These are phyloP conservation scores for Schrankia costaestrigalis DNA, from an alignment of 2,888 invertebrate genomes.

Conservation along the genomic window DNA sequence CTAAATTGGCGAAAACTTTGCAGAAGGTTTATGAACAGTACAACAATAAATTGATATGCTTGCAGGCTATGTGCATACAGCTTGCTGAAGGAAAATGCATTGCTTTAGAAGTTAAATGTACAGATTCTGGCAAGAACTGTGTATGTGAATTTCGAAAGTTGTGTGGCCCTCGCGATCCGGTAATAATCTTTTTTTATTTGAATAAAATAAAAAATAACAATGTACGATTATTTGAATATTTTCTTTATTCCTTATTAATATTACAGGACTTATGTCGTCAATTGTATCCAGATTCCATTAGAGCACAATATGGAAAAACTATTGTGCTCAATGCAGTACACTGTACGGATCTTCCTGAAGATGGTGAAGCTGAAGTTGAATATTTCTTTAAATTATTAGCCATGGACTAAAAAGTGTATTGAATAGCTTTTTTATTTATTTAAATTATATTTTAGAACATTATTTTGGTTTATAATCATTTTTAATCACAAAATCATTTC, in stretches of 20 bases:
- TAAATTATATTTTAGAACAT: slow-evolving; percentile 7
- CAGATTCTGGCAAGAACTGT: slow-evolving; percentile 71
- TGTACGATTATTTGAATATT: too few relatives aligned
- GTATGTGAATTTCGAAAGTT: slow-evolving; percentile 88
- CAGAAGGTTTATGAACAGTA: neutral
- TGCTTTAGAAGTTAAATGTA: slow-evolving; percentile 88
- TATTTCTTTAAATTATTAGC: slow-evolving; percentile 87
- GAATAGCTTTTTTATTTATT: neutral
- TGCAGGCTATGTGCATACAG: slow-evolving; percentile 88
- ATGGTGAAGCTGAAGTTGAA: slow-evolving; percentile 89
- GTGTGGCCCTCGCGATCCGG: slow-evolving; percentile 92
- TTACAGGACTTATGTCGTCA: slow-evolving; percentile 76
- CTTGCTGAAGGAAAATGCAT: slow-evolving; percentile 92
- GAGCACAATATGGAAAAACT: slow-evolving; percentile 90
- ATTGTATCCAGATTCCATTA: slow-evolving; percentile 88
- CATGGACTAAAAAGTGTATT: neutral
- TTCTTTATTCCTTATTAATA: slow-evolving; percentile 2
- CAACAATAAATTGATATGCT: neutral
- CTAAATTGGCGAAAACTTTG: neutral
- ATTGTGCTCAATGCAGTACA: slow-evolving; percentile 93
- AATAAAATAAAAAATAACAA: too few relatives aligned
- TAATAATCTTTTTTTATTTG: too few relatives aligned
- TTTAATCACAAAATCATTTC: slow-evolving; percentile 84
- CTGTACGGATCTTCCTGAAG: slow-evolving; percentile 95
- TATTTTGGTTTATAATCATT: slow-evolving; percentile 74